These are phyloP conservation scores for Notodonta ziczac DNA, from an alignment of 2,888 invertebrate genomes.

Conservation along the genomic window DNA sequence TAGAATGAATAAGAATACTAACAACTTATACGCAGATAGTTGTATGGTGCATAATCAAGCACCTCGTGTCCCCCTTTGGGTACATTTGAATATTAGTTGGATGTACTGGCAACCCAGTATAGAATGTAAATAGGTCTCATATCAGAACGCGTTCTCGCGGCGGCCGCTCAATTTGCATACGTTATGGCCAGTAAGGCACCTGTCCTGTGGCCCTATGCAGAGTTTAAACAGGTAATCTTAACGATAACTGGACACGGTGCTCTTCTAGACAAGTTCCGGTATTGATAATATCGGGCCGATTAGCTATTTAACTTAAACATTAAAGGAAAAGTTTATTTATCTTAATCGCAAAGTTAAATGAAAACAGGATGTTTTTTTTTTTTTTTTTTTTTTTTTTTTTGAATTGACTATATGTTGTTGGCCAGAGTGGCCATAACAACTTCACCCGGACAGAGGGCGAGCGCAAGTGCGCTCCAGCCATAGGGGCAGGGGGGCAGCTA, in stretches of 20 bases:
- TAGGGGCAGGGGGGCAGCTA: no score
- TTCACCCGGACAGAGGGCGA: no score
- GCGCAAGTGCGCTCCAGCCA: no score
- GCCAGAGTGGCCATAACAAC: no score
- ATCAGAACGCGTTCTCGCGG: conserved; percentile 4
- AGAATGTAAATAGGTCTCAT: conserved; percentile 4
- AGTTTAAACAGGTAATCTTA: conserved; percentile 4
- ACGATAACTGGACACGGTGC: neutral
- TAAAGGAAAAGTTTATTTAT: neutral
- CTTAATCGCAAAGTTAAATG: no score
- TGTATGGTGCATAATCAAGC: no score
- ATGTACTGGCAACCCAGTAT: conserved; percentile 1
- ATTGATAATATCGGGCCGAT: neutral
- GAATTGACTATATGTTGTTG: no score
- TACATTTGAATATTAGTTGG: neutral
- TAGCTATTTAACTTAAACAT: neutral
- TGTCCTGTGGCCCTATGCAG: neutral
- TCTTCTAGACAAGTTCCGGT: neutral
- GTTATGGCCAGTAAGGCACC: conserved; percentile 4
- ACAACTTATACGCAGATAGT: no score
- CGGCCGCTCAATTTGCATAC: conserved; percentile 7
- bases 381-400: no score
- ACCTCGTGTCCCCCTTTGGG: neutral
- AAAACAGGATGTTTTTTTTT: no score
- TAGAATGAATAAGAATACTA: no score